These are phyloP conservation scores for Pachymerium ferrugineum DNA, from an alignment of 2,888 invertebrate genomes.

Conservation along the genomic window DNA sequence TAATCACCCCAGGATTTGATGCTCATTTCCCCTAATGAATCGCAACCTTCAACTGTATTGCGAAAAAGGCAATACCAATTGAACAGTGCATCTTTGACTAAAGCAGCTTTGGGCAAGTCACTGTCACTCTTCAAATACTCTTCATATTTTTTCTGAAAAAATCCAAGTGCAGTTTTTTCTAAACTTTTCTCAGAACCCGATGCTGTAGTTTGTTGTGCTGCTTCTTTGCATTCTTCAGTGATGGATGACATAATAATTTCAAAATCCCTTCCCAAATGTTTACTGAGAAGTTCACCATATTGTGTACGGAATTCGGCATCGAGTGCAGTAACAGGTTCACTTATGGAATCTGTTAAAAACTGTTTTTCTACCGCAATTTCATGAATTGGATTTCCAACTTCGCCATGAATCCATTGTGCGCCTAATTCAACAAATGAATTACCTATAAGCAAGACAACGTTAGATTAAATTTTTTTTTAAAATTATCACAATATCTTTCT, in stretches of 20 bases:
- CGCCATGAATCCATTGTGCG: conserved; percentile 75
- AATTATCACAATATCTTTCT: not conserved
- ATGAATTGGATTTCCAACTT: conserved; percentile 54
- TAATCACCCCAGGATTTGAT: conserved; percentile 57
- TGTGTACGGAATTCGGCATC: conserved; percentile 30
- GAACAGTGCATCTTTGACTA: conserved; percentile 25
- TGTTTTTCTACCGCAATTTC: conserved; percentile 50
- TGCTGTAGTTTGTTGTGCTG: not conserved
- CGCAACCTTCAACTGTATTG: conserved; percentile 45
- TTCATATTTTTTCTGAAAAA: conserved; percentile 3
- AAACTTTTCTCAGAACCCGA: not conserved
- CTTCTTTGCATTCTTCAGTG: conserved; percentile 14
- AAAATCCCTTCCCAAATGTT: conserved; percentile 18
- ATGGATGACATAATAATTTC: conserved; percentile 29
- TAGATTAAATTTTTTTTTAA: too few species aligned
- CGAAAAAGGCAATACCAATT: conserved; percentile 33
- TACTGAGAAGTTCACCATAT: conserved; percentile 15
- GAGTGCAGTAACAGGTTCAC: not conserved
- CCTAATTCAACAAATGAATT: conserved; percentile 58
- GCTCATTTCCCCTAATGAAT: conserved; percentile 54
- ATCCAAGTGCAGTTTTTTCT: not conserved
- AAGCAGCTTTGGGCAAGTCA: conserved; percentile 23
- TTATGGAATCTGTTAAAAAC: conserved; percentile 41
- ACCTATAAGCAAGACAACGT: not conserved
- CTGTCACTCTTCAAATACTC: conserved; percentile 15